Evolutionary conservation across 2,113 vertebrate species (phyloP), one percentile per base, ranked within the genome.

Genomic region (Pavo muticus): DNA sequence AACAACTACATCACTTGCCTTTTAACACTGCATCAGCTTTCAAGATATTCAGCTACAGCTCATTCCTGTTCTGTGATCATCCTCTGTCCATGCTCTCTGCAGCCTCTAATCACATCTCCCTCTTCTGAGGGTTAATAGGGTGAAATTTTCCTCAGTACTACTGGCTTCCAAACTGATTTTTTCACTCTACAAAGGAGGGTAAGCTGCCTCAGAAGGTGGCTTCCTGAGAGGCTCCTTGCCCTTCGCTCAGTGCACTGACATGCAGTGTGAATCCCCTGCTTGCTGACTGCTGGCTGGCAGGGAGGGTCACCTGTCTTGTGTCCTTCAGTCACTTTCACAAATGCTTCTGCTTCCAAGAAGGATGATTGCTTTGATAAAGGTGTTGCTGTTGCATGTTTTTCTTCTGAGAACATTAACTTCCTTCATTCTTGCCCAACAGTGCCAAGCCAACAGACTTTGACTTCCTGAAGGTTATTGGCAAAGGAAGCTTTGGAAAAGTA

Each of bases 401-500:
- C 78, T 84, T 94, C 17, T 65, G 81, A 83, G 87, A 90, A 90
- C 65, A 81, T 88, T 96, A 94, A 92, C 90, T 82, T n/a, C 54
- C 27, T 92, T 75, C n/a, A 5, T 93, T 86, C 61, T 95, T 91
- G 65, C 85, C 83, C n/a, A 73, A 91, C 95, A 98, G 98, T 95
- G 98, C 98, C 94, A 97, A 97, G 81, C 98, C 98, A 80, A 98
- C 98, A 9, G 98, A 98, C 94, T 98, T 98, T 74, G 98, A 98
- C 77, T 98, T 98, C 93, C 97, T 98, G 94, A 98, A 97, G 92
- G 96, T 98, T 91, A 98, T 98, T 91, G 98, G 98, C 88, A 98
- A 98, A 97, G 98, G 98, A 90, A 98, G 97, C 90, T 98, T 98
- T 69, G 98, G 98, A 84, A 98, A 98, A 97, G 98, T 98, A 96